Percentiles rank a stretch among this genome's conserved stretches.
Conservation (phyloP, 2,888 invertebrate species). For the Xanthorhoe designata region DNA sequence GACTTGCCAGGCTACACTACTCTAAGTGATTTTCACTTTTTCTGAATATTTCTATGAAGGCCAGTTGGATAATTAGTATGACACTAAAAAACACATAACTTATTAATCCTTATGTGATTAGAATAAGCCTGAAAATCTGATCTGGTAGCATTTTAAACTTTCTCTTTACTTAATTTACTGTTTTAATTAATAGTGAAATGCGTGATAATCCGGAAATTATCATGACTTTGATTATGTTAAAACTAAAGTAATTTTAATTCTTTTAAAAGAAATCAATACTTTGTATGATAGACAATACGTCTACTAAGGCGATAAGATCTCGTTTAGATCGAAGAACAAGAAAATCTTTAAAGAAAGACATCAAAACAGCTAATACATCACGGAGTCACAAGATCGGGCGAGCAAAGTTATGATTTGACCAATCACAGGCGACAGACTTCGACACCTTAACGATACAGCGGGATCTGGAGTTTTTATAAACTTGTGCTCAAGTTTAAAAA, state of each 20-base stretch:
- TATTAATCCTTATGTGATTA: background rate
- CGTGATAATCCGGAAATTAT: too few species aligned
- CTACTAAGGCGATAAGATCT: background rate
- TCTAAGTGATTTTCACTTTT: background rate
- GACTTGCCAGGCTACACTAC: conserved; percentile 8
- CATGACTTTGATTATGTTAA: too few species aligned
- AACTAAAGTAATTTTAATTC: too few species aligned
- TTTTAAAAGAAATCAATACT: too few species aligned
- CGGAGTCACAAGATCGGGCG: conserved; percentile 20
- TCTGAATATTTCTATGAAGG: background rate
- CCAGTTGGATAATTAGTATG: background rate
- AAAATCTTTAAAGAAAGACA: conserved; percentile 4
- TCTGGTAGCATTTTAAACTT: too few species aligned
- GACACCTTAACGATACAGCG: background rate
- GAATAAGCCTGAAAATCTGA: too few species aligned
- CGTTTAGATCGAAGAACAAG: background rate
- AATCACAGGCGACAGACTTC: conserved; percentile 36
- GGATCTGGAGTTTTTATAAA: conserved; percentile 13
- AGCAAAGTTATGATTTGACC: conserved; percentile 47
- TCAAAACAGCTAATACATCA: conserved; percentile 31
- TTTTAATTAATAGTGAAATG: too few species aligned
- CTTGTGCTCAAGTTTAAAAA: conserved; percentile 13
- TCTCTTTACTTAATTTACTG: too few species aligned
- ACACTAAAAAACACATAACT: background rate
- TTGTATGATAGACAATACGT: background rate